Percentiles rank a stretch among this genome's conserved stretches.
Evolutionary conservation across 2,797 vertebrate species (phyloP).

Genomic region (Corythornis leucogaster): DNA sequence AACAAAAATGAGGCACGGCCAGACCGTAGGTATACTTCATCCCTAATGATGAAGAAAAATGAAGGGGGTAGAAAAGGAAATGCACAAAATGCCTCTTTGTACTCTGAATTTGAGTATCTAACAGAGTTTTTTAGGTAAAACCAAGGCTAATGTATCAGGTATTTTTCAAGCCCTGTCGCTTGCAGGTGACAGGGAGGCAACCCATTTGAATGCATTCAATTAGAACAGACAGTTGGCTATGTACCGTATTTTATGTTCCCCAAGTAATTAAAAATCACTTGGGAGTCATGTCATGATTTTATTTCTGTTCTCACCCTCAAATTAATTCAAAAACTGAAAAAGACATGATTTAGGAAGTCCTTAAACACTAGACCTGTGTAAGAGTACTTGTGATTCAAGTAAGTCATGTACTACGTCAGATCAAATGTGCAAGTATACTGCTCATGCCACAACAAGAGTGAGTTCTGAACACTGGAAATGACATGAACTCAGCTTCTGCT

Average conservation of each 20-base stretch:
- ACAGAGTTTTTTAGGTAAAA: background rate
- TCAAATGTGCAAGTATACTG: background rate
- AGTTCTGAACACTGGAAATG: background rate
- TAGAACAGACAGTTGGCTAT: background rate
- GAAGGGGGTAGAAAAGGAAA: background rate
- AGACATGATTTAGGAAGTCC: background rate
- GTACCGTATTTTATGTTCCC: background rate
- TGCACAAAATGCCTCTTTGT: background rate
- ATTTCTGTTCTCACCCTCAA: background rate
- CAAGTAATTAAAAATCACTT: background rate
- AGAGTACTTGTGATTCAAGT: background rate
- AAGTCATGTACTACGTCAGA: rapidly evolving
- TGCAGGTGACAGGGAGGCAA: background rate
- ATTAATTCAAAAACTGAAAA: background rate
- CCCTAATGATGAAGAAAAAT: background rate
- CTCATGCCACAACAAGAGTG: background rate
- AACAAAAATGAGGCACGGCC: background rate
- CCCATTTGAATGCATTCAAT: background rate
- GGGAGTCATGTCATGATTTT: rapidly evolving
- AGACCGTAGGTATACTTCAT: background rate
- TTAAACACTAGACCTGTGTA: background rate
- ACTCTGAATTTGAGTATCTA: background rate
- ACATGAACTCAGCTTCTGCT: background rate
- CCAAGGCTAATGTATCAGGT: background rate
- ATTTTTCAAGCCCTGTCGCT: background rate